A percentile compares a stretch with the other conserved stretches of the same genome.
Conservation (phyloP, 1,140 invertebrate genomes). For the Vanessa atalanta region DNA sequence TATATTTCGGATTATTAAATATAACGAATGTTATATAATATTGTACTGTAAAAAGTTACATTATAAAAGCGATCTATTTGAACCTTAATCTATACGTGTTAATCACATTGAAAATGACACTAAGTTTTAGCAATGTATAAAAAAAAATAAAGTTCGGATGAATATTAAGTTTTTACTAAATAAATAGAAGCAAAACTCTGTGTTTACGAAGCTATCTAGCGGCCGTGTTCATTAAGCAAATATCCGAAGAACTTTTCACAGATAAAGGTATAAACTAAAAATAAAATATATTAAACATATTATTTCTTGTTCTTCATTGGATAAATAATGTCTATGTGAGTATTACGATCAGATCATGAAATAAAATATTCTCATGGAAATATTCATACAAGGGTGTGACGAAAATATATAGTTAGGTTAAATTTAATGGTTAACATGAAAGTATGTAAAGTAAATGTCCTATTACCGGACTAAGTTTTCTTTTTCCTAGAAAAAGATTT, state of each 20-base stretch:
- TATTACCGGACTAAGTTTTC: too few species aligned
- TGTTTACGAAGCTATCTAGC: conserved; percentile 39
- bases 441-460: too few species aligned
- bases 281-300: conserved; percentile 21
- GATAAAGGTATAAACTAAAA: conserved; percentile 30
- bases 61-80: too few species aligned
- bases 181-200: conserved; percentile 26
- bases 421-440: too few species aligned
- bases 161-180: conserved; percentile 36
- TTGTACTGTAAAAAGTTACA: too few species aligned
- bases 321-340: background rate
- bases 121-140: background rate
- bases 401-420: too few species aligned
- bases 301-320: conserved; percentile 15
- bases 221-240: conserved; percentile 36
- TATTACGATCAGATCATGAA: background rate
- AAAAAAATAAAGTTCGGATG: conserved; percentile 1
- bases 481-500: too few species aligned
- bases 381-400: background rate
- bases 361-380: background rate
- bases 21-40: too few species aligned
- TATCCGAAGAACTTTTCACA: conserved; percentile 23
- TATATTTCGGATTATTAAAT: too few species aligned
- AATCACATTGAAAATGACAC: background rate
- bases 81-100: too few species aligned